Evolutionary conservation across 2,888 invertebrate genomes (phyloP), one percentile per base, ranked within the genome.

Genomic region (Malthinus flaveolus): DNA sequence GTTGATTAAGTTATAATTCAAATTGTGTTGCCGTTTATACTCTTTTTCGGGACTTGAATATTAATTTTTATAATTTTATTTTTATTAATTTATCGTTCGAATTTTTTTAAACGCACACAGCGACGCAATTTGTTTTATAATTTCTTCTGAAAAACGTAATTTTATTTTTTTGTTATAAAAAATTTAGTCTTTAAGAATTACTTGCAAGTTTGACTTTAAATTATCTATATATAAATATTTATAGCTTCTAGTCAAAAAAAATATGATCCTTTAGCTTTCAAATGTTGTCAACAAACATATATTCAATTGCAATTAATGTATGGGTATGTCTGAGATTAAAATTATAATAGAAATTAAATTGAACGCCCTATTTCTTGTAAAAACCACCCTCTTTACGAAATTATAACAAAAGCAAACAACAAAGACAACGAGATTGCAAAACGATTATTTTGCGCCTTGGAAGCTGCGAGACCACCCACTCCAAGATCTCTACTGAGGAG

Each of bases 291-390:
- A 76, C 71, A 75, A 74, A 75, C 73, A 75, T 76, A 75, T 77
- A 77, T 78, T 76, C 74, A 78, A 75, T 74, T 74, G 78, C 77
- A 78, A 76, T 77, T 78, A 74, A 76, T 80, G 81, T 79, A 79
- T 79, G 81, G 80, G 79, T 78, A 80, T 80, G 80, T 80, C 80
- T 79, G 81, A 79, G 78, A 79, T 73, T 71, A 71, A 73, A 74
- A 72, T 76, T 75, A 72, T 66, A 75, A 73, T 75, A 69, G 72
- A 61, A 59, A 64, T 47, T 58, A 59, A 60, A 11, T 10, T 39
- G 39, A 12, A 39, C 11, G 10, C 11, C 11, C 11, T 34, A 23
- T 23, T 23, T 23, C 2, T 23, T 23, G 23, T 2, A 23, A 3
- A 23, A 23, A 23, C 5, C 23, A n/a, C n/a, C n/a, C n/a, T n/a